These are phyloP conservation scores for Heliconius aoede DNA, from an alignment of 2,888 invertebrate species.

Conservation along the genomic window DNA sequence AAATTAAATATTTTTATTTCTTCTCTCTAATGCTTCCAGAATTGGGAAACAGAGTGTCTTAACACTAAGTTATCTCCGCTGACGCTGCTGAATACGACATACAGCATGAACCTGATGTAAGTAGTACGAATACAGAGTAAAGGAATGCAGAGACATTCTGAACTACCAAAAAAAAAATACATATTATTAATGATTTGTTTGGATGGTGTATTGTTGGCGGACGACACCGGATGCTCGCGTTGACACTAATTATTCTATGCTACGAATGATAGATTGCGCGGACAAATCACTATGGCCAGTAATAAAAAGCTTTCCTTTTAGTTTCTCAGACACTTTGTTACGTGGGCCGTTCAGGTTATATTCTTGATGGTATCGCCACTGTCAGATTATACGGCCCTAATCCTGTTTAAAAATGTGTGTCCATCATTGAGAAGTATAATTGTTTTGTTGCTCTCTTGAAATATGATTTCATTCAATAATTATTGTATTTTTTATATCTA, in stretches of 20 bases:
- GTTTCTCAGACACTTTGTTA: constrained; percentile 71
- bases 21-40: too few species aligned
- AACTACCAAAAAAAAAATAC: constrained; percentile 77
- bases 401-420: constrained; percentile 62
- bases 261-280: constrained; percentile 82
- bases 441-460: constrained; percentile 26
- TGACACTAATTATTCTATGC: constrained; percentile 84
- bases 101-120: too few species aligned
- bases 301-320: constrained; percentile 77
- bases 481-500: too few species aligned
- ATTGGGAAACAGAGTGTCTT: too few species aligned
- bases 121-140: constrained; percentile 22
- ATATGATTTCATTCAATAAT: background rate
- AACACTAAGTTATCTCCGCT: too few species aligned
- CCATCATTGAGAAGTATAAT: constrained; percentile 42
- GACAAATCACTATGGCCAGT: constrained; percentile 80
- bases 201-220: constrained; percentile 81
- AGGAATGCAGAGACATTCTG: constrained; percentile 10
- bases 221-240: constrained; percentile 76
- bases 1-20: too few species aligned
- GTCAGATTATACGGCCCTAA: constrained; percentile 68
- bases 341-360: constrained; percentile 67
- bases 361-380: constrained; percentile 60
- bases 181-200: constrained; percentile 83
- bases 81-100: too few species aligned